A percentile compares a stretch with the other conserved stretches of the same genome.
phyloP scores from a whole-genome alignment of 2,888 invertebrate species.

The Drosophila diplacantha region DNA sequence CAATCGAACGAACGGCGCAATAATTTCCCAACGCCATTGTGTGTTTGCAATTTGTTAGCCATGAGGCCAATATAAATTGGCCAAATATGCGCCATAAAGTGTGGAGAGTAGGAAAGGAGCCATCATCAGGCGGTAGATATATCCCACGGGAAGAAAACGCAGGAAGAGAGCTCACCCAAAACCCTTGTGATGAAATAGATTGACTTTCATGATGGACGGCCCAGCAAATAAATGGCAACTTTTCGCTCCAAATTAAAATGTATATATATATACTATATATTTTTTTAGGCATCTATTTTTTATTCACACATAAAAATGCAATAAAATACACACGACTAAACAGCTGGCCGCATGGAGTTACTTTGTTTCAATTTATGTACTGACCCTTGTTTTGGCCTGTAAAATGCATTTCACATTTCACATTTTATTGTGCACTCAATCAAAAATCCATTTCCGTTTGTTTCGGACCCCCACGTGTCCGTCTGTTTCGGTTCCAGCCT shows the following conservation, averaged over 20 bases:
- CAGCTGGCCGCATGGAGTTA: slow-evolving; percentile 31
- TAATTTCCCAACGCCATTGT: slow-evolving; percentile 61
- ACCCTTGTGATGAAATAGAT: slow-evolving; percentile 70
- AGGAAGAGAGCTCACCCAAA: slow-evolving; percentile 27
- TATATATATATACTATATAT: slow-evolving; percentile 5
- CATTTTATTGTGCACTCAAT: slow-evolving; percentile 72
- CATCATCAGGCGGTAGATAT: slow-evolving; percentile 19
- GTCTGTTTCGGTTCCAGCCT: slow-evolving; percentile 22
- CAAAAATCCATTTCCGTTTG: slow-evolving; percentile 71
- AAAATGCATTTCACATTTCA: slow-evolving; percentile 71
- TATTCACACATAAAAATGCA: slow-evolving; percentile 22
- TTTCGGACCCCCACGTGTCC: slow-evolving; percentile 43
- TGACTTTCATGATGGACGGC: slow-evolving; percentile 61
- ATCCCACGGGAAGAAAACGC: slow-evolving; percentile 11
- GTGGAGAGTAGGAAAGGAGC: slow-evolving; percentile 19
- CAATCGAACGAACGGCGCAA: slow-evolving; percentile 44
- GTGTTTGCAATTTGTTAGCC: slow-evolving; percentile 69
- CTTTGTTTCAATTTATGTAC: slow-evolving; percentile 30
- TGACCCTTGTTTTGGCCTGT: slow-evolving; percentile 51
- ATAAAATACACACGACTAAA: slow-evolving; percentile 49
- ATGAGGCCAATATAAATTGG: slow-evolving; percentile 62
- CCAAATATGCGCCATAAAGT: slow-evolving; percentile 61
- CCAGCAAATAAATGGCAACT: slow-evolving; percentile 57
- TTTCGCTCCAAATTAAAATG: slow-evolving; percentile 60
- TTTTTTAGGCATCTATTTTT: slow-evolving; percentile 12